These are phyloP conservation scores for Garra rufa DNA, from an alignment of 2,113 vertebrate genomes.

Conservation along the genomic window DNA sequence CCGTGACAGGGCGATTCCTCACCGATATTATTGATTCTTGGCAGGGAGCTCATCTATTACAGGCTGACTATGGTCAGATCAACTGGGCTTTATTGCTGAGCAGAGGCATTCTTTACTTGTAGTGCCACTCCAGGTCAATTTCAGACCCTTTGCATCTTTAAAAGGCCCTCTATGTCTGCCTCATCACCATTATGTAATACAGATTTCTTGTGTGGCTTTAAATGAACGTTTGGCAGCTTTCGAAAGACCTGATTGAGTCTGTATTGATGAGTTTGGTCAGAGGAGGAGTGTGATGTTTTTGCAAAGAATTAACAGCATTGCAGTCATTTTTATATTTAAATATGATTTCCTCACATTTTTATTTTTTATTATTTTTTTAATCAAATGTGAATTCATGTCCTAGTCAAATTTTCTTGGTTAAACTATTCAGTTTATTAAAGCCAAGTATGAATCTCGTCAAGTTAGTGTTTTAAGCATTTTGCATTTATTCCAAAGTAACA, in stretches of 20 bases:
- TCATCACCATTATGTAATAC: constrained; percentile 66
- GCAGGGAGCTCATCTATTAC: constrained; percentile 73
- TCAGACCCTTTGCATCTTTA: constrained; percentile 66
- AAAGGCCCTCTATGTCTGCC: constrained; percentile 61
- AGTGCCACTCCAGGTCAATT: constrained; percentile 65
- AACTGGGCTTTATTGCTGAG: constrained; percentile 76
- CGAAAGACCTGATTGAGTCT: constrained; percentile 25
- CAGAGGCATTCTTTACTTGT: constrained; percentile 64
- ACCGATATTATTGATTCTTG: constrained; percentile 76
- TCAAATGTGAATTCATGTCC: too few relatives aligned
- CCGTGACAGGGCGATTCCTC: constrained; percentile 69
- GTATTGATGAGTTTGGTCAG: constrained; percentile 35
- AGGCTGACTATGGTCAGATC: constrained; percentile 72
- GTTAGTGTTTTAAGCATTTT: too few relatives aligned
- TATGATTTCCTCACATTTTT: background rate
- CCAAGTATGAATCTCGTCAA: too few relatives aligned
- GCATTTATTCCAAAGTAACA: too few relatives aligned
- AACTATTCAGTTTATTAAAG: too few relatives aligned
- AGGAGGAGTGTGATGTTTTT: background rate
- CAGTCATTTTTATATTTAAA: background rate
- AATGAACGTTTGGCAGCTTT: constrained; percentile 42
- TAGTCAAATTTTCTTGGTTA: too few relatives aligned
- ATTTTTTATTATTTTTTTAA: too few relatives aligned
- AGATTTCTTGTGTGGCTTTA: constrained; percentile 52
- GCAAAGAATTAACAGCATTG: background rate